Conservation (phyloP, 1,140 invertebrate genomes). For the Drosophila ananassae region DNA sequence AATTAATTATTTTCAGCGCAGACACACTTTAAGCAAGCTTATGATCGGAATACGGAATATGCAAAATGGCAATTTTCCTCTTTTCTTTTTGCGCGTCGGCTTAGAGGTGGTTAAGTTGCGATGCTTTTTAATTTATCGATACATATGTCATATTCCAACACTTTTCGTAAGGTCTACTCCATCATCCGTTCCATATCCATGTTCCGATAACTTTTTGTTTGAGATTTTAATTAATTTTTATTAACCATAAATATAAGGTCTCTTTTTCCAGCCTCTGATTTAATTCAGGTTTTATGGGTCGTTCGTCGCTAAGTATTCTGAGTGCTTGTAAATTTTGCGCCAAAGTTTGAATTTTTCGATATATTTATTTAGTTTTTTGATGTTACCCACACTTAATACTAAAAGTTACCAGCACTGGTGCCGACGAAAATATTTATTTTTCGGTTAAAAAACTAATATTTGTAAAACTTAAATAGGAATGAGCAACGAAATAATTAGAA, state of each 20-base stretch:
- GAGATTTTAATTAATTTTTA: neutral
- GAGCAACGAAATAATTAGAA: neutral
- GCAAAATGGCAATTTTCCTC: slow-evolving; percentile 12
- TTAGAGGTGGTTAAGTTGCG: slow-evolving; percentile 23
- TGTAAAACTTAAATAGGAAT: neutral
- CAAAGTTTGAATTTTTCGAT: neutral
- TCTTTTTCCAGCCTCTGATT: no score
- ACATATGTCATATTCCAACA: neutral
- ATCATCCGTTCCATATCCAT: neutral
- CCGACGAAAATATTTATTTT: no score
- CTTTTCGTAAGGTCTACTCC: neutral
- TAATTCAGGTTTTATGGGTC: no score
- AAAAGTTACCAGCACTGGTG: no score
- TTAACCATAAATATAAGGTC: no score
- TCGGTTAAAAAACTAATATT: no score
- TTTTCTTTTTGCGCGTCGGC: slow-evolving; percentile 67
- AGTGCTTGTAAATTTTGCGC: neutral
- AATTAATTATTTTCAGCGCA: neutral
- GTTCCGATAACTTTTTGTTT: neutral
- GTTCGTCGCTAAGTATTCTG: neutral
- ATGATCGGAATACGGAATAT: slow-evolving; percentile 22
- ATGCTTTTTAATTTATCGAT: slow-evolving; percentile 2
- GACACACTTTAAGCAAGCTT: slow-evolving; percentile 26
- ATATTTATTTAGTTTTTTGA: no score
- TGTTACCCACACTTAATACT: no score